A percentile compares a stretch with the other conserved stretches of the same genome.
These are phyloP conservation scores for Mnemiopsis leidyi DNA, from an alignment of 37 sponge, comb jelly and placozoan genomes.

Conservation along the genomic window DNA sequence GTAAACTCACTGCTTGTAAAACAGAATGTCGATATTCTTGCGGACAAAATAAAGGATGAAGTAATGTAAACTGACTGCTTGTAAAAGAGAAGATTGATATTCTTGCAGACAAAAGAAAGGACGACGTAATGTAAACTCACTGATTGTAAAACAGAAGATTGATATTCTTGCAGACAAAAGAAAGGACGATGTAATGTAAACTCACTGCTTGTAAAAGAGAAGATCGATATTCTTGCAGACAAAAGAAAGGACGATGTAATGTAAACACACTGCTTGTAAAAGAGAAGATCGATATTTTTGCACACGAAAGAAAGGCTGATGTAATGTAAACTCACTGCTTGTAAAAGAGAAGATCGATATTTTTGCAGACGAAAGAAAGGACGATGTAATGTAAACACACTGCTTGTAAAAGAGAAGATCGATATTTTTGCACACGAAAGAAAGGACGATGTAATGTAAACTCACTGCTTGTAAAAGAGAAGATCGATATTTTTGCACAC, in stretches of 20 bases:
- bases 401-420: too few species aligned
- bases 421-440: neutral
- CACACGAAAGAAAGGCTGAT: neutral
- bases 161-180: neutral
- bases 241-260: neutral
- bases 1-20: neutral
- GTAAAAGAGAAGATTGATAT: too few species aligned
- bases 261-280: neutral
- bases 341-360: too few species aligned
- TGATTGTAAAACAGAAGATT: too few species aligned
- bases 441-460: neutral
- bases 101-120: neutral
- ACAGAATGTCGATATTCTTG: slow-evolving; percentile 11
- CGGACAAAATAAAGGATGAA: neutral
- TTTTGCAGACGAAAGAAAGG: neutral
- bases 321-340: too few species aligned
- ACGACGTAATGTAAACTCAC: too few species aligned
- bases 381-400: too few species aligned
- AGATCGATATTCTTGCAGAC: neutral
- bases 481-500: neutral
- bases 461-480: neutral
- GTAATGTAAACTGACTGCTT: too few species aligned
- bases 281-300: neutral
- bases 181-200: neutral
- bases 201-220: neutral